A percentile compares a stretch with the other conserved stretches of the same genome.
Conservation (phyloP, 2,797 vertebrate species). For the Catostomus latipinnis region DNA sequence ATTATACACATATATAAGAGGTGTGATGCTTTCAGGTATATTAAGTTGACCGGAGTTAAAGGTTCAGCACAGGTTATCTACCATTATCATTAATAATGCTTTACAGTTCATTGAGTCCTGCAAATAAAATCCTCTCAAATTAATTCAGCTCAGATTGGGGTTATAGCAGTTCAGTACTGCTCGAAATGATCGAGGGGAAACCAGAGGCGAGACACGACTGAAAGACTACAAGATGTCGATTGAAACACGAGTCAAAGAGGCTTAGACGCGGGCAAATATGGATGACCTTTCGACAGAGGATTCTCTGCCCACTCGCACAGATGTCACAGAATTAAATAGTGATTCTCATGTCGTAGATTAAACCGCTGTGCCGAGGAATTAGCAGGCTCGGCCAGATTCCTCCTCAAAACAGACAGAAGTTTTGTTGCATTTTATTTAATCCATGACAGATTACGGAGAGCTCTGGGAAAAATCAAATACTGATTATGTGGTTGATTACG, state of each 20-base stretch:
- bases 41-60: neutral
- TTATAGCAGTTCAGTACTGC: neutral
- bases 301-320: constrained; percentile 44
- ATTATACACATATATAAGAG: constrained; percentile 21
- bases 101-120: neutral
- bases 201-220: neutral
- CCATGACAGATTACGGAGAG: constrained; percentile 61
- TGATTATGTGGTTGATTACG: constrained; percentile 46
- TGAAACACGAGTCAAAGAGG: constrained; percentile 39
- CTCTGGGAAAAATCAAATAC: constrained; percentile 62
- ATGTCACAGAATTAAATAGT: constrained; percentile 52
- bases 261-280: constrained; percentile 38
- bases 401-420: constrained; percentile 26
- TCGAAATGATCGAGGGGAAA: no score
- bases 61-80: neutral
- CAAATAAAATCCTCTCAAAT: neutral
- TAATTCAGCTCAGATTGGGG: neutral
- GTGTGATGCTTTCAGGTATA: constrained; percentile 36
- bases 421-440: constrained; percentile 30
- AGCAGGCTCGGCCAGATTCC: constrained; percentile 30
- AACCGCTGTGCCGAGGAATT: neutral
- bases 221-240: no score
- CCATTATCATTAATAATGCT: constrained; percentile 12
- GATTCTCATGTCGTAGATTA: constrained; percentile 41
- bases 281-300: constrained; percentile 11